Percentiles rank a stretch among this genome's conserved stretches.
Conservation (phyloP, 2,888 invertebrate species). For the Drepanosiphum platanoidis region DNA sequence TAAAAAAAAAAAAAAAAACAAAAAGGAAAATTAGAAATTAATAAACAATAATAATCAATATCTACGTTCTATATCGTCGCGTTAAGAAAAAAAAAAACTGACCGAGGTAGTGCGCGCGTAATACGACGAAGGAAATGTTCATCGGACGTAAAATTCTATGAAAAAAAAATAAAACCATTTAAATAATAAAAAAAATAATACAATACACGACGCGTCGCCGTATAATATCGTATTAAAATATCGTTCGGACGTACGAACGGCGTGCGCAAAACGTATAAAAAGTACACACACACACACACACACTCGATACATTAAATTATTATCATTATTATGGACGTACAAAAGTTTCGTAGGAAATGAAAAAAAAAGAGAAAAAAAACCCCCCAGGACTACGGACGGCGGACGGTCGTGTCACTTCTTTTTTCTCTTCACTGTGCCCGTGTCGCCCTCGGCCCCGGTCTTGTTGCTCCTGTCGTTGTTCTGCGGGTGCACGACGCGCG, state of each 20-base stretch:
- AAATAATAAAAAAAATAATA: background rate
- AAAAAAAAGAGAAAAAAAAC: no score
- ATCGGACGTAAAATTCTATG: background rate
- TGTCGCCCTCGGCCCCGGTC: constrained; percentile 9
- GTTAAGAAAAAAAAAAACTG: background rate
- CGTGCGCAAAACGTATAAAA: background rate
- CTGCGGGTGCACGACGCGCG: constrained; percentile 50
- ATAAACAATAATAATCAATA: background rate
- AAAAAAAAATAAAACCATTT: background rate
- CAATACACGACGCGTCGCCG: background rate
- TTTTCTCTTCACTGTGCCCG: constrained; percentile 43
- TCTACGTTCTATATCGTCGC: background rate
- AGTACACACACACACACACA: background rate
- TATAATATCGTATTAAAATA: no score
- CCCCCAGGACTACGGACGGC: no score
- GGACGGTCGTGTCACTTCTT: constrained; percentile 40
- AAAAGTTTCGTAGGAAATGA: constrained; percentile 33
- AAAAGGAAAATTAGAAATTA: background rate
- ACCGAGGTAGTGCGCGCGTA: background rate
- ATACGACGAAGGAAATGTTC: background rate
- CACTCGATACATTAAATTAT: background rate
- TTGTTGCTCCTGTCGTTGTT: constrained; percentile 16
- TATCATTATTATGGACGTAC: constrained; percentile 10
- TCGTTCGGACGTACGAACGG: no score
- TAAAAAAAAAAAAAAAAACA: background rate